Evolutionary conservation across 2,797 vertebrate species (phyloP).

Genomic region (Phalloptychus januarius): DNA sequence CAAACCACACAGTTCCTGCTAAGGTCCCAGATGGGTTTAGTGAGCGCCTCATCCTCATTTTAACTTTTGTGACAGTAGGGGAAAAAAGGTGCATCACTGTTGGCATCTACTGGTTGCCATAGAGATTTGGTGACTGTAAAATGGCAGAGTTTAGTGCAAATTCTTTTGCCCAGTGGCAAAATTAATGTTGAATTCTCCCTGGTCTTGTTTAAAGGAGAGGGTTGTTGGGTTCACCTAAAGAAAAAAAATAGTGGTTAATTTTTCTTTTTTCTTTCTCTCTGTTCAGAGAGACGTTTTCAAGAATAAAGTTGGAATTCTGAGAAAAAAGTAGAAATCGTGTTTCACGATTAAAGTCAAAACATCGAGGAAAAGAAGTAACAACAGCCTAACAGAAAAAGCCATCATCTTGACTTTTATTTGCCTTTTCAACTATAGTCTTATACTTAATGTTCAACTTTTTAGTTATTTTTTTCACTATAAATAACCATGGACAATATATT

Average conservation of each 20-base stretch:
- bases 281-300: background rate
- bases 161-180: background rate
- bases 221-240: background rate
- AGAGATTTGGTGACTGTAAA: background rate
- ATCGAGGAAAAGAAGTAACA: background rate
- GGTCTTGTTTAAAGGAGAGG: background rate
- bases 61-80: background rate
- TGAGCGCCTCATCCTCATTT: background rate
- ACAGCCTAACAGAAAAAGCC: background rate
- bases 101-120: background rate
- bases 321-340: background rate
- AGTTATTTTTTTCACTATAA: background rate
- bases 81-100: background rate
- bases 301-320: background rate
- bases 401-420: background rate
- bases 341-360: too few species aligned
- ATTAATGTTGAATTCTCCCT: background rate
- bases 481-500: background rate
- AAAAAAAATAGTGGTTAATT: background rate
- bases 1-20: background rate
- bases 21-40: background rate
- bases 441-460: background rate
- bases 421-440: background rate
- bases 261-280: background rate
- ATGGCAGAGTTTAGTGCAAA: background rate